These are phyloP conservation scores for Notodonta ziczac DNA, from an alignment of 2,888 invertebrate genomes.

Conservation along the genomic window DNA sequence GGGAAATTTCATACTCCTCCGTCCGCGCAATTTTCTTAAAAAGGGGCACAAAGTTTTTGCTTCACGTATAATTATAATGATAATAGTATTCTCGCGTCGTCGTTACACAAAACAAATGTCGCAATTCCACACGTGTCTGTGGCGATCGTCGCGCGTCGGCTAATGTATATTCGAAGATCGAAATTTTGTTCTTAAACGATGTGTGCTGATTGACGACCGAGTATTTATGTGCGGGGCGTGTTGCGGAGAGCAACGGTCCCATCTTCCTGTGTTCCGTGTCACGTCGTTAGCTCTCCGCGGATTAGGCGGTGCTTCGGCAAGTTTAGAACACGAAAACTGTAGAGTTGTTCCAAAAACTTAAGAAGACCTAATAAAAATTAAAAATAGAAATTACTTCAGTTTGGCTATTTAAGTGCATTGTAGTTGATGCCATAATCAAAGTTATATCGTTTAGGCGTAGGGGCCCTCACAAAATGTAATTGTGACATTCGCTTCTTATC, in stretches of 20 bases:
- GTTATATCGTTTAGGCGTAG: too few species aligned
- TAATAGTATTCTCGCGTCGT: too few species aligned
- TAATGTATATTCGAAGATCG: not conserved
- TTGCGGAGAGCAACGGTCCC: constrained; percentile 28
- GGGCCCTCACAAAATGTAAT: too few species aligned
- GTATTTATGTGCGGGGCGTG: constrained; percentile 25
- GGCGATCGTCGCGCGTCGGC: constrained; percentile 1
- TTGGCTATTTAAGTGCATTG: too few species aligned
- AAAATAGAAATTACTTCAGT: too few species aligned
- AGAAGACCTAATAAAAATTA: too few species aligned
- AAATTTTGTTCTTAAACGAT: constrained; percentile 1
- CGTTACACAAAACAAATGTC: not conserved
- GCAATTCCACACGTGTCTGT: not conserved
- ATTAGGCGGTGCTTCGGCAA: constrained; percentile 26
- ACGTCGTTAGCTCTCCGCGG: constrained; percentile 39
- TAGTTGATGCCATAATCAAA: too few species aligned
- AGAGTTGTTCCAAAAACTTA: not conserved
- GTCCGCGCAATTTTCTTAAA: too few species aligned
- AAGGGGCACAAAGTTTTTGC: too few species aligned
- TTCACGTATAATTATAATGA: too few species aligned
- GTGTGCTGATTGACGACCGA: constrained; percentile 25
- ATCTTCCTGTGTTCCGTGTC: constrained; percentile 37
- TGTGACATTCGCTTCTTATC: too few species aligned
- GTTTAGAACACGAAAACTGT: constrained; percentile 22
- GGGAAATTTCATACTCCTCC: too few species aligned